phyloP scores from a whole-genome alignment of 2,113 vertebrate species.

The Rousettus leschenaultii region DNA sequence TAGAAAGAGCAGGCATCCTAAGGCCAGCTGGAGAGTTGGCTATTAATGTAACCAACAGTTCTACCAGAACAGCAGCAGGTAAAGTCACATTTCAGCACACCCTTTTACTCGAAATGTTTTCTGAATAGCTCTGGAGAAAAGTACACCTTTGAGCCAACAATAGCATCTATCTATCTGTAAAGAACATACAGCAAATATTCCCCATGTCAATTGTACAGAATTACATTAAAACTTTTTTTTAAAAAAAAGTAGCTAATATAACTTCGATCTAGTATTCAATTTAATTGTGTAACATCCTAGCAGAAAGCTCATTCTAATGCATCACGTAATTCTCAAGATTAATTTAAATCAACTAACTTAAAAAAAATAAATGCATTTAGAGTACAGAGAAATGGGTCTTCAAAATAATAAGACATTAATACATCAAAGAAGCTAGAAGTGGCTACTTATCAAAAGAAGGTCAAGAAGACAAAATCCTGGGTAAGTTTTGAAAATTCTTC shows the following conservation, averaged over 20 bases:
- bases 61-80: background rate
- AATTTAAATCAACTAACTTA: background rate
- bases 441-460: background rate
- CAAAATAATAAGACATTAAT: background rate
- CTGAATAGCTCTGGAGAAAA: background rate
- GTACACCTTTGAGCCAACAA: background rate
- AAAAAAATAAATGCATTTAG: background rate
- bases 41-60: background rate
- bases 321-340: background rate
- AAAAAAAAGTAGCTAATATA: background rate
- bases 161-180: background rate
- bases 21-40: background rate
- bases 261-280: background rate
- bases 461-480: slow-evolving; percentile 5
- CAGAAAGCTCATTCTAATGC: background rate
- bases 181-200: background rate
- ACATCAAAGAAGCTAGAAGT: background rate
- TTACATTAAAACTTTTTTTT: background rate
- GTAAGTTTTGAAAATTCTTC: background rate
- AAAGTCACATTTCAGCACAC: background rate
- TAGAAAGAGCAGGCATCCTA: background rate
- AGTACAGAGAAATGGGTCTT: background rate
- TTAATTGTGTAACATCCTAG: background rate
- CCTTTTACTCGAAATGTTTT: background rate
- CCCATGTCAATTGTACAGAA: background rate